phyloP scores from a whole-genome alignment of 1,140 invertebrate genomes.

The Drosophila nigromelanica region DNA sequence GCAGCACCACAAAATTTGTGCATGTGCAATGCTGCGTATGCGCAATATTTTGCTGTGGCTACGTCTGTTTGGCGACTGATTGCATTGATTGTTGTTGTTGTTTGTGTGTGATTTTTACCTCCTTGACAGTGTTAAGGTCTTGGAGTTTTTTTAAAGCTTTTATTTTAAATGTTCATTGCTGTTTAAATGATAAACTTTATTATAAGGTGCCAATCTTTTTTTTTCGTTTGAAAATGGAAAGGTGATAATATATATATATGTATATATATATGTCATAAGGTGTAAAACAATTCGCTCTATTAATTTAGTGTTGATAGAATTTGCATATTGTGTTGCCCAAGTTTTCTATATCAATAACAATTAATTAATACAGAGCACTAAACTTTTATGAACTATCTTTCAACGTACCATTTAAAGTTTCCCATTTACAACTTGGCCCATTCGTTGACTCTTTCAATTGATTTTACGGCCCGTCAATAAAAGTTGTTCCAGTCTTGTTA shows the following conservation, averaged over 20 bases:
- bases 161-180: neutral
- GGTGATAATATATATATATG: no score
- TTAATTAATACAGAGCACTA: neutral
- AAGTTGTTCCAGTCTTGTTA: conserved; percentile 2
- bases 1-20: conserved; percentile 3
- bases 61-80: neutral
- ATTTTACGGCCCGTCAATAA: conserved; percentile 9
- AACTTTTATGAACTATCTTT: conserved; percentile 18
- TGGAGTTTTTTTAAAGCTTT: neutral
- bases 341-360: neutral
- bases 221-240: no score
- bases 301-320: neutral
- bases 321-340: neutral
- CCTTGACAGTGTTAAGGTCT: conserved; percentile 2
- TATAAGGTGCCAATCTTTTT: no score
- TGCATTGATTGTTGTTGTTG: neutral
- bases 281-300: neutral
- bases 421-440: conserved; percentile 11
- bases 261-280: neutral
- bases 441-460: conserved; percentile 18
- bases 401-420: neutral
- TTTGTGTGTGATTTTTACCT: neutral
- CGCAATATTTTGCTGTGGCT: conserved; percentile 22
- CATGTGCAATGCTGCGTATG: conserved; percentile 31
- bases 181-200: neutral